Evolutionary conservation across 2,888 invertebrate genomes (phyloP).

Genomic region (Meghimatium bilineatum): DNA sequence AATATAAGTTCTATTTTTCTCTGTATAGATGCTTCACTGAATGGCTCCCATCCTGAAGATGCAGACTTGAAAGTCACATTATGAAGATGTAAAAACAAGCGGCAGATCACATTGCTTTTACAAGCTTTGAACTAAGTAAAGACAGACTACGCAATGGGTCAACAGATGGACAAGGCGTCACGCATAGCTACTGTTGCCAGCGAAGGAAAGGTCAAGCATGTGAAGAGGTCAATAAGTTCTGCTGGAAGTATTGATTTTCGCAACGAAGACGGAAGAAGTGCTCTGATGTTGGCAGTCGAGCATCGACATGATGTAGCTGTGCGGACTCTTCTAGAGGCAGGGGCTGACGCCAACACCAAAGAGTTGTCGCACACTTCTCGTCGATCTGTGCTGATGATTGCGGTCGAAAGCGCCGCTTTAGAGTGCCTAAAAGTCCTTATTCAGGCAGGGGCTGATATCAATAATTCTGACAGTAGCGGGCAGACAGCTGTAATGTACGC

Average conservation of each 20-base stretch:
- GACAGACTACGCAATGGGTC: slow-evolving; percentile 7
- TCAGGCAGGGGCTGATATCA: not conserved
- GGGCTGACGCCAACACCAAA: slow-evolving; percentile 24
- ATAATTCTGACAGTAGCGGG: slow-evolving; percentile 1
- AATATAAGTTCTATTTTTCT: not conserved
- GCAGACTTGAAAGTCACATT: not conserved
- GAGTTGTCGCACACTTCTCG: slow-evolving; percentile 24
- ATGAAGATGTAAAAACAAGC: not conserved
- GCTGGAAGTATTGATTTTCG: slow-evolving; percentile 21
- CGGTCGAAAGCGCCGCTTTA: not conserved
- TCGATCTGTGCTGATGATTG: slow-evolving; percentile 8
- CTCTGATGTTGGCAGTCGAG: slow-evolving; percentile 24
- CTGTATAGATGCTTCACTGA: not conserved
- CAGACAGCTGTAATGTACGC: slow-evolving; percentile 17
- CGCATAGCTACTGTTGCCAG: slow-evolving; percentile 23
- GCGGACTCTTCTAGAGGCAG: slow-evolving; percentile 29
- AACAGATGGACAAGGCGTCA: slow-evolving; percentile 21
- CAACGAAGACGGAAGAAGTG: slow-evolving; percentile 12
- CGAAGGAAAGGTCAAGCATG: slow-evolving; percentile 28
- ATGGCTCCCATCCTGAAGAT: not conserved
- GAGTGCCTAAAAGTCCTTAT: not conserved
- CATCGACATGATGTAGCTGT: slow-evolving; percentile 14
- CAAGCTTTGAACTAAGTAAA: not conserved
- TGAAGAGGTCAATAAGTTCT: slow-evolving; percentile 20
- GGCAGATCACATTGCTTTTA: not conserved